Base-by-base conservation (phyloP, 2,888 invertebrate species). In the Daptonema setosum region DNA sequence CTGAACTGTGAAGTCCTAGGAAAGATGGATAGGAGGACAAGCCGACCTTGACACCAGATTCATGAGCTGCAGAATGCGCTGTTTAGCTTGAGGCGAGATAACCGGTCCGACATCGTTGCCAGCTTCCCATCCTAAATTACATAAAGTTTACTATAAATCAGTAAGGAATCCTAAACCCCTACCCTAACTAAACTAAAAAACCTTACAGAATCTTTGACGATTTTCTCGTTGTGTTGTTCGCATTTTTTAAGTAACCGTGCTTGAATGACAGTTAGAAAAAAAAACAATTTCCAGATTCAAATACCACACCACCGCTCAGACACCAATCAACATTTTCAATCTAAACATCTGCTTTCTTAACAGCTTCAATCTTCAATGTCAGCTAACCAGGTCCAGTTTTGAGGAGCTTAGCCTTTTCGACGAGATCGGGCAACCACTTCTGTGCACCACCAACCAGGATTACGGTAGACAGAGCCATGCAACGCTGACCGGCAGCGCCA, bases 401-500 rank as follows among this genome's bases (percentile, higher is more conserved):
- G 54, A 91, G 75, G 58, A 80, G 81, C 67, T 80, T 79, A 1
- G 87, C 85, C 63, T 79, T 82, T 70, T 81, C 80, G 0, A 86
- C 83, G 51, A 95, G 73, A 55, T 97, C 93, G 0, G 87, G 84
- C 58, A 99, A 81, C 97, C 97, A 97, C 43, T 86, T 77, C 64
- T 81, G 81, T 0, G 93, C 81, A 64, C 88, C 85, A 63, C 87
- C 87, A 0, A 93, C 90, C 71, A 91, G 83, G 30, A 91, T 81
- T 1, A 83, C 87, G 5, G 73, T 74, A 28, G 71, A 72, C 24
- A 52, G 52, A 11, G 52, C 52, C 52, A 52, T 52, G 47, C 97
- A 99, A 48, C 97, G 79, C 74, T 97, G 97, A 0, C 97, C 97
- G 48, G 97, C 97, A 8, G 97, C 97, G 0, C 97, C 97, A 74